Percentiles rank a stretch among this genome's conserved stretches.
Conservation (phyloP, 2,888 invertebrate species). For the Drosophila merina region DNA sequence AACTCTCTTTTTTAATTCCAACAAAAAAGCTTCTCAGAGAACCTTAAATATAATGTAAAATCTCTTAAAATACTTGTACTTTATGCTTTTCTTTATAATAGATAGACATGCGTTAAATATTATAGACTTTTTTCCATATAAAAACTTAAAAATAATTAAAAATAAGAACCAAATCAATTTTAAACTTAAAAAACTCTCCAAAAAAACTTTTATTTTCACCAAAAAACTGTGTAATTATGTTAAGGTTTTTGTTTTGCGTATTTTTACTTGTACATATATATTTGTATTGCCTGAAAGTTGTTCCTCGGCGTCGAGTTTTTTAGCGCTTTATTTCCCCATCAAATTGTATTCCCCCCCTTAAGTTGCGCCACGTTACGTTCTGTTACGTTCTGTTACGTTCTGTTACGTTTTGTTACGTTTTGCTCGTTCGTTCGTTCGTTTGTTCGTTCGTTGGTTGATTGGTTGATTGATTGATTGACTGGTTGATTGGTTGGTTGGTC, state of each 20-base stretch:
- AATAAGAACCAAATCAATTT: too few species aligned
- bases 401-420: constrained; percentile 44
- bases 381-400: constrained; percentile 44
- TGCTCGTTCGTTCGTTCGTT: constrained; percentile 64
- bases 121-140: too few species aligned
- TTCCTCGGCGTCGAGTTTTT: constrained; percentile 10
- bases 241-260: background rate
- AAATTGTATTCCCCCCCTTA: constrained; percentile 21
- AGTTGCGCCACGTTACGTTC: constrained; percentile 52
- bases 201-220: background rate
- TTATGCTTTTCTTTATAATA: too few species aligned
- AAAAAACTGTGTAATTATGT: constrained; percentile 5
- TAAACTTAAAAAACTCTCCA: background rate
- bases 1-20: too few species aligned
- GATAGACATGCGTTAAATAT: too few species aligned
- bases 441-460: constrained; percentile 56
- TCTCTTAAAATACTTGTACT: too few species aligned
- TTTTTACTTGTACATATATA: constrained; percentile 27
- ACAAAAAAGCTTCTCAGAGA: too few species aligned
- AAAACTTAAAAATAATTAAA: too few species aligned
- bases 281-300: constrained; percentile 34
- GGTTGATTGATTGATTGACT: constrained; percentile 23
- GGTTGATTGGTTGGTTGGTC: constrained; percentile 41
- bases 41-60: too few species aligned
- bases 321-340: constrained; percentile 29